A percentile compares a stretch with the other conserved stretches of the same genome.
Evolutionary conservation across 2,113 vertebrate species (phyloP).

Genomic region (Pluvianellus socialis): DNA sequence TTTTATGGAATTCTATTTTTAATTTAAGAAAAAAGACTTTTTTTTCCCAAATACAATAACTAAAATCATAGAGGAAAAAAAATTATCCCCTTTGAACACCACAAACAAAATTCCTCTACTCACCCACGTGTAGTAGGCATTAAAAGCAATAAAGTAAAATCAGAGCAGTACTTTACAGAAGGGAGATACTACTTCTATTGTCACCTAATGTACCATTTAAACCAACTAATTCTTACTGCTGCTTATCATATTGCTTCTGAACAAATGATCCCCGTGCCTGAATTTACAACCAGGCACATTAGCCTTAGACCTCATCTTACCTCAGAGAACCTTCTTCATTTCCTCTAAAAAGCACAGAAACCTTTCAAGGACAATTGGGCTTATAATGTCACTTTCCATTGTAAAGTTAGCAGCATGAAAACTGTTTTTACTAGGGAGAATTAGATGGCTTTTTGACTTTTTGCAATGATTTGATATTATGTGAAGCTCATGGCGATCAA

Average conservation of each 20-base stretch:
- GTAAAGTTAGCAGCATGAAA: background rate
- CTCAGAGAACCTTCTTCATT: background rate
- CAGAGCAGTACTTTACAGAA: background rate
- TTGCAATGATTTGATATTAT: background rate
- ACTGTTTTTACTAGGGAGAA: background rate
- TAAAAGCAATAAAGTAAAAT: background rate
- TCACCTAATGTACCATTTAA: background rate
- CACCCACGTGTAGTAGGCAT: background rate
- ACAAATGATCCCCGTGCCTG: background rate
- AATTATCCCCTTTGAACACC: background rate
- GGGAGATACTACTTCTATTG: background rate
- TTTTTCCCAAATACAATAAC: background rate
- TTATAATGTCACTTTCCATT: background rate
- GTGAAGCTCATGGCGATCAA: background rate
- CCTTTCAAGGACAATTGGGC: background rate
- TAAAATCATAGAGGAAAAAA: background rate
- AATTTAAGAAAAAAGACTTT: background rate
- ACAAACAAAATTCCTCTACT: background rate
- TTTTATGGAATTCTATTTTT: background rate
- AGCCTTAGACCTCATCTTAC: constrained; percentile 11
- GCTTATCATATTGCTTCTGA: background rate
- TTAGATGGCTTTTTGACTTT: background rate
- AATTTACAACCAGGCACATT: constrained; percentile 3
- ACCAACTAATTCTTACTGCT: background rate
- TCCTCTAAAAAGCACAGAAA: background rate